Percentiles rank a stretch among this genome's conserved stretches.
These are phyloP conservation scores for Nesogale talazaci DNA, from an alignment of 2,113 vertebrate genomes.

Conservation along the genomic window DNA sequence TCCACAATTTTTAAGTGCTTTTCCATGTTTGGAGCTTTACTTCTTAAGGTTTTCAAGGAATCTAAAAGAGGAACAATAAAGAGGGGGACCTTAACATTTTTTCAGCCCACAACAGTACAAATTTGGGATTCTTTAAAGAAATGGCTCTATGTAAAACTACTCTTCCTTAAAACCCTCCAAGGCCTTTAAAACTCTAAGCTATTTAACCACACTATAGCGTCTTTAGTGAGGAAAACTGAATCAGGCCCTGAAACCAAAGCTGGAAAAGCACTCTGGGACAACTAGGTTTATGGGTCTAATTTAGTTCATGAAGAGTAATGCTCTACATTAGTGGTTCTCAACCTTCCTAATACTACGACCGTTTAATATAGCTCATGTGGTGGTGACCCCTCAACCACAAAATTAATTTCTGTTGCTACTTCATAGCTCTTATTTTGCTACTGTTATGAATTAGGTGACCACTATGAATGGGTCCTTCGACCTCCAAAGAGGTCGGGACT, in stretches of 20 bases:
- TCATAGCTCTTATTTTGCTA: too few relatives aligned
- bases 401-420: too few relatives aligned
- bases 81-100: background rate
- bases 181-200: constrained; percentile 45
- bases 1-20: constrained; percentile 90
- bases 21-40: constrained; percentile 85
- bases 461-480: too few relatives aligned
- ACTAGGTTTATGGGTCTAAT: background rate
- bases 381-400: too few relatives aligned
- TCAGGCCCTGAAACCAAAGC: background rate
- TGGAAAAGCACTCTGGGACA: constrained; percentile 8
- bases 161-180: constrained; percentile 39
- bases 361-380: too few relatives aligned
- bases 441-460: too few relatives aligned
- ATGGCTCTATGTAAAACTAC: constrained; percentile 10
- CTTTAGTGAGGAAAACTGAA: constrained; percentile 49
- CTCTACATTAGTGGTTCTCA: too few relatives aligned
- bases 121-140: constrained; percentile 34
- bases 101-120: constrained; percentile 39
- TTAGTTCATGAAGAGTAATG: background rate
- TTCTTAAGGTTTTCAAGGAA: constrained; percentile 79
- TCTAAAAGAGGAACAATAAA: constrained; percentile 81
- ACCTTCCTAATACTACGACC: too few relatives aligned
- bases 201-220: constrained; percentile 42
- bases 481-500: too few relatives aligned